Percentiles rank a stretch among this genome's conserved stretches.
Evolutionary conservation across 2,113 vertebrate species (phyloP).

Genomic region (Murina feae): DNA sequence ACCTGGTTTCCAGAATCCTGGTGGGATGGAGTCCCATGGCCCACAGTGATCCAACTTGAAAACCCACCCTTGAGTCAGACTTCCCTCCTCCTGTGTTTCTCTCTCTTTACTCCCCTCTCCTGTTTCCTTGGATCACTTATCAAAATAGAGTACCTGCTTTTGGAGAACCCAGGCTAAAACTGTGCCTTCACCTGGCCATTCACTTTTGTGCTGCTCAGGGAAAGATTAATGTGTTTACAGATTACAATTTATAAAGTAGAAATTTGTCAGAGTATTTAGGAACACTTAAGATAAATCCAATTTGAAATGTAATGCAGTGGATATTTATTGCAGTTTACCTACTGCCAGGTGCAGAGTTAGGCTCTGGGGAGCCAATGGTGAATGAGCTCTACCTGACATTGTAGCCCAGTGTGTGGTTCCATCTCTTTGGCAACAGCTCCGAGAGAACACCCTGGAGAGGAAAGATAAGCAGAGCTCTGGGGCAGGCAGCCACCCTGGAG

Average conservation of each 20-base stretch:
- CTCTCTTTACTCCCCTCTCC: not conserved
- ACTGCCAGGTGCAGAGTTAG: not conserved
- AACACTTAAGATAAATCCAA: not conserved
- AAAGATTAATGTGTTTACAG: not conserved
- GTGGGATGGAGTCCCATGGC: not conserved
- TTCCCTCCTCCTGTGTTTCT: not conserved
- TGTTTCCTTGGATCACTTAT: not conserved
- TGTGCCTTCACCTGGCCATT: not conserved
- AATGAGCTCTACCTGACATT: not conserved
- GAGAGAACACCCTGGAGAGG: not conserved
- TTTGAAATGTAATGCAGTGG: constrained; percentile 13
- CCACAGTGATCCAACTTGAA: not conserved
- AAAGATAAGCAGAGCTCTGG: not conserved
- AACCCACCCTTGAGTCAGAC: not conserved
- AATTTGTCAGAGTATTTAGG: not conserved
- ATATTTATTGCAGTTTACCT: not conserved
- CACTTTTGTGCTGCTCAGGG: not conserved
- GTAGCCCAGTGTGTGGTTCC: not conserved
- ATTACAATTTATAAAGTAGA: not conserved
- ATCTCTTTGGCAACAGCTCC: not conserved
- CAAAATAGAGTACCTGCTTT: not conserved
- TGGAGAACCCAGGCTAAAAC: not conserved
- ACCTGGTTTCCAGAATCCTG: not conserved
- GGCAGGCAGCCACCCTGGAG: fast-evolving
- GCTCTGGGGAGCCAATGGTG: not conserved